Evolutionary conservation across 1,140 invertebrate genomes (phyloP), one percentile per base, ranked within the genome.

Genomic region (Heliconius himera): DNA sequence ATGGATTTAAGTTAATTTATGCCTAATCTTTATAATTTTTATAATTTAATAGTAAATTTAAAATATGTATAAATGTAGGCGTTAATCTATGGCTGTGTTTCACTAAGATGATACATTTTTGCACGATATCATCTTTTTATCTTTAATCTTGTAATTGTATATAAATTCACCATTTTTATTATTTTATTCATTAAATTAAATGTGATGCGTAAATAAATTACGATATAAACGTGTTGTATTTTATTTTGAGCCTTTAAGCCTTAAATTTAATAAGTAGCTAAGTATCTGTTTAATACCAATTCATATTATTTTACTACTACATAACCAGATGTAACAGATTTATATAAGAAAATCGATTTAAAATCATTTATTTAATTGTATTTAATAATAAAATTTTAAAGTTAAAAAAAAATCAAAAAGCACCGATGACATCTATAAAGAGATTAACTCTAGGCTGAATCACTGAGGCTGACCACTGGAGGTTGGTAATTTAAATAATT

Each of bases 71-170:
- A 82, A 78, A 82, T 87, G 87, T 91, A 90, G 85, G 85, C 87
- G 84, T 90, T 92, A 92, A 94, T 90, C 86, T 91, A 93, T 92
- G 92, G 91, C 90, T 92, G 92, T 94, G 92, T 94, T 92, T 94
- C 90, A 93, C 89, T 87, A 90, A 91, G 86, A 84, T 83, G 91
- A 93, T 91, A 94, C 93, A 92, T 93, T 90, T 90, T 89, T 93
- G 92, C 91, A 93, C 91, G 84, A 89, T 89, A 90, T 91, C 88
- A 89, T 93, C 90, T 91, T 89, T 71, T 87, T 89, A 91, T 87
- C 81, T 88, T 89, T 85, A 87, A 81, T 93, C 33, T 36, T 36
- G 33, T 36, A 36, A 36, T 36, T 36, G 90, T 93, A 93, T 88
- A 91, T 90, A 78, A 87, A 89, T 89, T 84, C 77, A 83, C 85